Base-by-base conservation (phyloP, 2,797 vertebrate genomes). In the Vespertilio murinus region DNA sequence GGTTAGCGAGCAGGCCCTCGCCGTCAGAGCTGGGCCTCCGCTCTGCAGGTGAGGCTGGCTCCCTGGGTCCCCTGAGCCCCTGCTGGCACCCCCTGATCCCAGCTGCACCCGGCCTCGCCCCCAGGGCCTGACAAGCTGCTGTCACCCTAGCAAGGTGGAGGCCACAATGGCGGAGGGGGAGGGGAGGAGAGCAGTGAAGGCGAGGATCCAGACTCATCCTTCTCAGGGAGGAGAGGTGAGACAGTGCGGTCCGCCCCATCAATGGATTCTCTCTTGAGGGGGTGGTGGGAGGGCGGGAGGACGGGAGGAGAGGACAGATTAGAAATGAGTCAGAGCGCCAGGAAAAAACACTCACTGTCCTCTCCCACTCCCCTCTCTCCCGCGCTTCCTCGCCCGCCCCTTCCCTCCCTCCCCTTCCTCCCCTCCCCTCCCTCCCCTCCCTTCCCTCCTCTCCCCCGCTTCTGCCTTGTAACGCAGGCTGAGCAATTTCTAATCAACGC, bases 401-500 rank as follows among this genome's bases (percentile, higher is more conserved):
- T 11, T 65, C 4, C 77, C 69, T 5, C 11, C 88, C 61, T 1
- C 0, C 25, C 4, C 30, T 22, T 0, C 30, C 2, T 8, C 14
- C 79, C 54, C 2, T 0, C 30, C 8, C 16, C 71, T 54, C 23
- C 10, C 49, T 11, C 71, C 4, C 77, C 69, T 5, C 11, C 88
- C 61, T 1, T 0, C 25, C 4, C 30, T 22, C 18, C 84, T 59
- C 5, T 16, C 33, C 83, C 74, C 71, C 61, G 91, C 87, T 93
- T 95, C 97, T 88, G 96, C 52, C 87, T 90, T 78, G 88, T 8
- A 81, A 95, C 61, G 85, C 96, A 75, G 92, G 95, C 94, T 96
- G 97, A 97, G 96, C 97, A 97, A 97, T 98, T 97, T 97, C 97
- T 97, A 95, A 98, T 97, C 96, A 94, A 95, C 92, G 40, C 95